Percentiles rank a stretch among this genome's conserved stretches.
Evolutionary conservation across 1,140 invertebrate species (phyloP).

Genomic region (Drosophila simulans): DNA sequence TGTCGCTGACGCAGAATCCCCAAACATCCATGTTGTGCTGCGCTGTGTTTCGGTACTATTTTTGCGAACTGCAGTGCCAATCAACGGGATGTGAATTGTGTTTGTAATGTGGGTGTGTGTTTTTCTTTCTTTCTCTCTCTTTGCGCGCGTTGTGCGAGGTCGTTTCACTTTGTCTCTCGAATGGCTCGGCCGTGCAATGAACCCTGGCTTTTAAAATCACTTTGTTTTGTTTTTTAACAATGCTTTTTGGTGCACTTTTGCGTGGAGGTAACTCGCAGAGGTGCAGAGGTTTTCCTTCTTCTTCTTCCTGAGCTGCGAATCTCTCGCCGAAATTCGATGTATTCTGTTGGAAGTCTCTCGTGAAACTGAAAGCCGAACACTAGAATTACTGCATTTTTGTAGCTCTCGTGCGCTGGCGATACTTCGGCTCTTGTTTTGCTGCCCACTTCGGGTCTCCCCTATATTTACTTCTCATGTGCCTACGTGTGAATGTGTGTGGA

Average conservation of each 20-base stretch:
- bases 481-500: constrained; percentile 17
- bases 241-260: constrained; percentile 46
- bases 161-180: constrained; percentile 71
- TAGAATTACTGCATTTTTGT: constrained; percentile 74
- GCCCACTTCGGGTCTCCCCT: constrained; percentile 36
- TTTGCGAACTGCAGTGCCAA: constrained; percentile 17
- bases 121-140: constrained; percentile 31
- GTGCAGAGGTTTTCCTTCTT: constrained; percentile 34
- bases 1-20: constrained; percentile 80
- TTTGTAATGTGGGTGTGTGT: constrained; percentile 36
- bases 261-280: constrained; percentile 35
- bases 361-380: constrained; percentile 71
- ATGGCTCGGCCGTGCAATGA: constrained; percentile 68
- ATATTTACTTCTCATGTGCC: constrained; percentile 29
- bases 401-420: constrained; percentile 21
- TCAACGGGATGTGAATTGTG: not conserved
- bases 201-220: constrained; percentile 45
- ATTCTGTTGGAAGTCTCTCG: constrained; percentile 49
- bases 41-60: not conserved
- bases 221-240: constrained; percentile 41
- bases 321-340: constrained; percentile 43
- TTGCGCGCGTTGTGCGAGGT: constrained; percentile 68
- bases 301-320: not conserved
- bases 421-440: constrained; percentile 57
- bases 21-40: constrained; percentile 75